A percentile compares a stretch with the other conserved stretches of the same genome.
Evolutionary conservation across 2,888 invertebrate genomes (phyloP).

Genomic region (Apodemia arnacis): DNA sequence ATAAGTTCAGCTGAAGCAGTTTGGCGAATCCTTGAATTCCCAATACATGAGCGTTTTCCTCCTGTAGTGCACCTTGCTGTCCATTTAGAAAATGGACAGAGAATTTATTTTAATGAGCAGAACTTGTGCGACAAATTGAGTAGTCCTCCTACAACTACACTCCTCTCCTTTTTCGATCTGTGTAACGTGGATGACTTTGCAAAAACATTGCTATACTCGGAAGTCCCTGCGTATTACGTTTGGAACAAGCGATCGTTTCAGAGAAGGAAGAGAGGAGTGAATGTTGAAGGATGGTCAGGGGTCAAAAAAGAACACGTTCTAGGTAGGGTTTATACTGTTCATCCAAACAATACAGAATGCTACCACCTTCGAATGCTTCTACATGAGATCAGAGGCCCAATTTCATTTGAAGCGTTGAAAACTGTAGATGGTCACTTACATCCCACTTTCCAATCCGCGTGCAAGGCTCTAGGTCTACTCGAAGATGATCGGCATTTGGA

Average conservation of each 20-base stretch:
- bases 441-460: conserved; percentile 78
- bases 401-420: conserved; percentile 58
- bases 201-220: too few species aligned
- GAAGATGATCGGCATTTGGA: conserved; percentile 88
- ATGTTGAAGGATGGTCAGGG: conserved; percentile 45
- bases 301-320: conserved; percentile 50
- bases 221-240: too few species aligned
- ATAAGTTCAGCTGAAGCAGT: conserved; percentile 48
- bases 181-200: not conserved
- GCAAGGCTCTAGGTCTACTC: conserved; percentile 83
- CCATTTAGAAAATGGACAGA: conserved; percentile 15
- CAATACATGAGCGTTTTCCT: conserved; percentile 1
- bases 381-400: conserved; percentile 57
- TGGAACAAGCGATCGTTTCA: conserved; percentile 8
- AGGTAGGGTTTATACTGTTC: conserved; percentile 55
- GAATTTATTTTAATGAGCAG: conserved; percentile 21
- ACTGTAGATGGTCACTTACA: conserved; percentile 61
- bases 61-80: conserved; percentile 1
- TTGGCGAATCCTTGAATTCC: not conserved
- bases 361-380: conserved; percentile 64
- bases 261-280: conserved; percentile 28
- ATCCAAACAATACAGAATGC: conserved; percentile 61
- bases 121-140: conserved; percentile 2
- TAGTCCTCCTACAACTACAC: not conserved
- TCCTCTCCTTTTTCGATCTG: conserved; percentile 15